Conservation (phyloP, 2,797 vertebrate species). For the Poecilia picta region DNA sequence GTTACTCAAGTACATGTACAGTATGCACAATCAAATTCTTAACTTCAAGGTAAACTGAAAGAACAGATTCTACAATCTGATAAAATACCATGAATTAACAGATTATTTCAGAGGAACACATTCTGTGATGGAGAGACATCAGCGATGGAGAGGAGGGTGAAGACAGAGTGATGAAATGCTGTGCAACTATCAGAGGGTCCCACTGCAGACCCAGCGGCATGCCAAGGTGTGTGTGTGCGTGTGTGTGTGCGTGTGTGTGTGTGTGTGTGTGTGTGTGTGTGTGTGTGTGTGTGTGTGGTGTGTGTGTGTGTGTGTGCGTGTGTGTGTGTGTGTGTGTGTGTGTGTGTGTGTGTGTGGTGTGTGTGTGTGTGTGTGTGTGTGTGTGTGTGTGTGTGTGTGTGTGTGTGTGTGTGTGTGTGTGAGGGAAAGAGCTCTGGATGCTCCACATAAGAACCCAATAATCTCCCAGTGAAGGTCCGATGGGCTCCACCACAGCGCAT, state of each 20-base stretch:
- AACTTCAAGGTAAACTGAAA: background rate
- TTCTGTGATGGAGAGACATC: conserved; percentile 23
- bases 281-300: background rate
- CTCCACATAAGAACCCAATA: conserved; percentile 59
- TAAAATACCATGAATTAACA: background rate
- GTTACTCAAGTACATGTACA: no score
- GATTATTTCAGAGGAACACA: background rate
- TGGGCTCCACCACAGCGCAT: conserved; percentile 50
- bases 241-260: background rate
- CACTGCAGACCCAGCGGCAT: conserved; percentile 11
- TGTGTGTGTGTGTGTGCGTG: no score
- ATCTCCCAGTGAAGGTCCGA: conserved; percentile 39
- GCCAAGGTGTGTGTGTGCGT: conserved; percentile 34
- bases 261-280: conserved; percentile 25
- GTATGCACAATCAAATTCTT: background rate
- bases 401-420: no score
- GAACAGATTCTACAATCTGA: background rate
- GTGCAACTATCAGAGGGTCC: conserved; percentile 41
- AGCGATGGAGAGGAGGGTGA: conserved; percentile 26
- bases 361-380: no score
- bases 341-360: no score
- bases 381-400: no score
- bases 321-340: no score
- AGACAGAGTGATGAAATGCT: conserved; percentile 57
- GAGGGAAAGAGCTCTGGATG: conserved; percentile 30